phyloP scores from a whole-genome alignment of 1,140 invertebrate species.

The Sitodiplosis mosellana region DNA sequence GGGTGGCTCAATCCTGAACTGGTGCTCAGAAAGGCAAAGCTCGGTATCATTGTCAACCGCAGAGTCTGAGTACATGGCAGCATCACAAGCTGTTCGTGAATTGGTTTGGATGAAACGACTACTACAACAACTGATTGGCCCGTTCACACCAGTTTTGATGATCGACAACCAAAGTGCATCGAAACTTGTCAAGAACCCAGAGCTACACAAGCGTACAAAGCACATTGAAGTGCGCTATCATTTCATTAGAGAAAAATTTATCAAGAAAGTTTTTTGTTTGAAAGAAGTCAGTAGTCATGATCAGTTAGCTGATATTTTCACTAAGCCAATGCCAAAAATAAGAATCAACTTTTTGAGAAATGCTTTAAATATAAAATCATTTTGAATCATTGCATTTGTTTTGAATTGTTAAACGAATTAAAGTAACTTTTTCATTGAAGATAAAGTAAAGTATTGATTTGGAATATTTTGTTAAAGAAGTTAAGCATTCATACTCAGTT shows the following conservation, averaged over 20 bases:
- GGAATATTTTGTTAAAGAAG: no score
- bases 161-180: slow-evolving; percentile 12
- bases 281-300: slow-evolving; percentile 6
- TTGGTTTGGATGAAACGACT: slow-evolving; percentile 3
- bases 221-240: slow-evolving; percentile 13
- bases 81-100: slow-evolving; percentile 15
- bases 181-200: slow-evolving; percentile 9
- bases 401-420: no score
- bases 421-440: no score
- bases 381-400: no score
- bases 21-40: slow-evolving; percentile 12
- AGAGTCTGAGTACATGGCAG: slow-evolving; percentile 24
- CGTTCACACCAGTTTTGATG: slow-evolving; percentile 1
- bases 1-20: slow-evolving; percentile 6
- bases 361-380: no score
- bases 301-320: slow-evolving; percentile 12
- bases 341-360: background rate
- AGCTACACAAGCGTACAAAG: slow-evolving; percentile 9
- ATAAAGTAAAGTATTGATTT: no score
- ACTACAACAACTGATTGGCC: background rate
- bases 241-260: slow-evolving; percentile 8
- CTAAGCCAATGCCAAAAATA: slow-evolving; percentile 8
- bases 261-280: slow-evolving; percentile 7
- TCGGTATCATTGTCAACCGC: slow-evolving; percentile 13
- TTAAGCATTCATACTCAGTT: no score